Percentiles rank a stretch among this genome's conserved stretches.
Evolutionary conservation across 2,113 vertebrate species (phyloP).

Genomic region (Phaethornis superciliosus): DNA sequence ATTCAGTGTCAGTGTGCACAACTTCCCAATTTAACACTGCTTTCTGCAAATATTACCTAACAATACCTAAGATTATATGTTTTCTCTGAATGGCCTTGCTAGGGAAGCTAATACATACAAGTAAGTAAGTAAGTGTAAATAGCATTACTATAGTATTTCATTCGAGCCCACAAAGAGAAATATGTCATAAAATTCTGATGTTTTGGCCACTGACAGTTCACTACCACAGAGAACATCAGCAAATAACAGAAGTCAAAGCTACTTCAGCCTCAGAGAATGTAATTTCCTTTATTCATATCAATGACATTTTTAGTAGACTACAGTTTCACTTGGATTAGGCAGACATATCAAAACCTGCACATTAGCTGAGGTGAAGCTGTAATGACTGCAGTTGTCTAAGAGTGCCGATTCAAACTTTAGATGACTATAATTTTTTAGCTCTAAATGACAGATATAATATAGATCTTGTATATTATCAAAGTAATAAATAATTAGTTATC

Average conservation of each 20-base stretch:
- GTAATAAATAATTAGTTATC: conserved; percentile 70
- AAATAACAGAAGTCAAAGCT: neutral
- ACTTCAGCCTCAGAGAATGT: neutral
- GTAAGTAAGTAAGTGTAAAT: neutral
- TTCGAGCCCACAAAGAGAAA: neutral
- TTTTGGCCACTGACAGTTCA: conserved; percentile 2
- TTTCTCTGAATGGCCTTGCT: neutral
- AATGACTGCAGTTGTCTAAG: conserved; percentile 39
- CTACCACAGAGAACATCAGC: neutral
- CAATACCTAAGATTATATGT: neutral
- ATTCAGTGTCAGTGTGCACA: neutral
- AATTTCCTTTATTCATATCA: conserved; percentile 35
- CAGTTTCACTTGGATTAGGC: conserved; percentile 27
- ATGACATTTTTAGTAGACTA: conserved; percentile 2
- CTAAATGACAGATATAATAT: conserved; percentile 49
- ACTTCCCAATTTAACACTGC: neutral
- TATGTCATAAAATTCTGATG: neutral
- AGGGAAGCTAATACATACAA: neutral
- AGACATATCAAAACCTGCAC: conserved; percentile 25
- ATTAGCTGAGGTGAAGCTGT: conserved; percentile 39
- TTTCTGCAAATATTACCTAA: neutral
- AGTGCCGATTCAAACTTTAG: conserved; percentile 27
- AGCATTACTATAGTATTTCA: neutral
- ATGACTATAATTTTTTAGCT: conserved; percentile 53
- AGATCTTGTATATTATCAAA: neutral